A percentile compares a stretch with the other conserved stretches of the same genome.
Evolutionary conservation across 1,140 invertebrate genomes (phyloP).

Genomic region (Planococcus citri): DNA sequence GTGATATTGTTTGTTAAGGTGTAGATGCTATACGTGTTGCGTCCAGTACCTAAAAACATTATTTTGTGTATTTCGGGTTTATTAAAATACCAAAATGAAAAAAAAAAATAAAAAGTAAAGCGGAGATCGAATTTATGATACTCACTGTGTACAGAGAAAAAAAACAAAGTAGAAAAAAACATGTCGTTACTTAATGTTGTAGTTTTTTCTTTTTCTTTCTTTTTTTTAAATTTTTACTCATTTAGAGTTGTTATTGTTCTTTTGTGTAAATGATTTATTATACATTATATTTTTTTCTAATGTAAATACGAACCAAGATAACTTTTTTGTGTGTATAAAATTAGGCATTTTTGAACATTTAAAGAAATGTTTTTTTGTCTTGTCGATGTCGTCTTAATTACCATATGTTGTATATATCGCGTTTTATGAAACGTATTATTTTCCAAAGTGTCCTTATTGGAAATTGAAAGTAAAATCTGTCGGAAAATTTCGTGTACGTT

Average conservation of each 20-base stretch:
- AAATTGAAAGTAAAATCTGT: not conserved
- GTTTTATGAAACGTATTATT: not conserved
- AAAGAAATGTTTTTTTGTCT: not conserved
- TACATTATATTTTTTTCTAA: not conserved
- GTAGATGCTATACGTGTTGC: not conserved
- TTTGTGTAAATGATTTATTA: not conserved
- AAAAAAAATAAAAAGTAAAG: no score
- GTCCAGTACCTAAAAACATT: not conserved
- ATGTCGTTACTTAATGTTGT: not conserved
- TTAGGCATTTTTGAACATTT: not conserved
- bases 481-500: not conserved
- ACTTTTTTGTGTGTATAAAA: not conserved
- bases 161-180: not conserved
- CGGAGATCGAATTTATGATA: not conserved
- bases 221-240: not conserved
- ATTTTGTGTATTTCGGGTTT: no score
- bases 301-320: not conserved
- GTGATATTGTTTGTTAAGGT: not conserved
- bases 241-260: constrained; percentile 7
- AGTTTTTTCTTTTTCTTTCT: not conserved
- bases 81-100: not conserved
- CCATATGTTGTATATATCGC: not conserved
- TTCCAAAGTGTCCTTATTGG: constrained; percentile 1
- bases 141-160: not conserved
- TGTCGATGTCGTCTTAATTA: not conserved